A percentile compares a stretch with the other conserved stretches of the same genome.
Evolutionary conservation across 2,797 vertebrate species (phyloP).

Genomic region (Chelidonichthys spinosus): DNA sequence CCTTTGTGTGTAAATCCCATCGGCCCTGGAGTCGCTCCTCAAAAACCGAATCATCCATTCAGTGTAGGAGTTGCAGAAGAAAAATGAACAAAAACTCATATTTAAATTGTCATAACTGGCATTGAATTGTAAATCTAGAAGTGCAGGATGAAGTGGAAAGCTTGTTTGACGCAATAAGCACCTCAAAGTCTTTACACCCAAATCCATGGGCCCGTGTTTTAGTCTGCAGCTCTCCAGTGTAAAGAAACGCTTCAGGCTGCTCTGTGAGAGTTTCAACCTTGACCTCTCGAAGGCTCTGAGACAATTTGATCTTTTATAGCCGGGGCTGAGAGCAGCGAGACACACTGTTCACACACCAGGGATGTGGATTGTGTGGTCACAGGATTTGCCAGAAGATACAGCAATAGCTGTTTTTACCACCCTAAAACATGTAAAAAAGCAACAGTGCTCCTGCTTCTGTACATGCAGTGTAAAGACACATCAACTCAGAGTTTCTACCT

Average conservation of each 20-base stretch:
- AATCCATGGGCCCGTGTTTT: not conserved
- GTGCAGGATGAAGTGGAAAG: not conserved
- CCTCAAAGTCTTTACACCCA: not conserved
- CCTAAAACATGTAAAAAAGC: not conserved
- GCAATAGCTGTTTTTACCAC: not conserved
- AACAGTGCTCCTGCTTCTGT: not conserved
- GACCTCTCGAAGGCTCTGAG: not conserved
- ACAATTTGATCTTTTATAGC: slow-evolving; percentile 13
- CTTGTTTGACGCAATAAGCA: slow-evolving; percentile 5
- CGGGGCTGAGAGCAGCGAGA: not conserved
- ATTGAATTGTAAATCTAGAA: not conserved
- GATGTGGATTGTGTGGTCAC: not conserved
- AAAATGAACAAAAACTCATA: slow-evolving; percentile 5
- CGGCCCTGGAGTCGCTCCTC: not conserved
- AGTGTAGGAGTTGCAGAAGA: not conserved
- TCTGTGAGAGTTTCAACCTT: not conserved
- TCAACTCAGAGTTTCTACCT: not conserved
- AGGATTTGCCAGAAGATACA: not conserved
- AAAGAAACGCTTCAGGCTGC: not conserved
- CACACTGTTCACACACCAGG: not conserved
- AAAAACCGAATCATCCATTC: slow-evolving; percentile 17
- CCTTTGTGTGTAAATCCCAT: not conserved
- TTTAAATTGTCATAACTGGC: slow-evolving; percentile 5
- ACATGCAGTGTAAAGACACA: not conserved
- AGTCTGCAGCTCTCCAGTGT: not conserved